phyloP scores from a whole-genome alignment of 2,888 invertebrate genomes.

The Hemaris fuciformis region DNA sequence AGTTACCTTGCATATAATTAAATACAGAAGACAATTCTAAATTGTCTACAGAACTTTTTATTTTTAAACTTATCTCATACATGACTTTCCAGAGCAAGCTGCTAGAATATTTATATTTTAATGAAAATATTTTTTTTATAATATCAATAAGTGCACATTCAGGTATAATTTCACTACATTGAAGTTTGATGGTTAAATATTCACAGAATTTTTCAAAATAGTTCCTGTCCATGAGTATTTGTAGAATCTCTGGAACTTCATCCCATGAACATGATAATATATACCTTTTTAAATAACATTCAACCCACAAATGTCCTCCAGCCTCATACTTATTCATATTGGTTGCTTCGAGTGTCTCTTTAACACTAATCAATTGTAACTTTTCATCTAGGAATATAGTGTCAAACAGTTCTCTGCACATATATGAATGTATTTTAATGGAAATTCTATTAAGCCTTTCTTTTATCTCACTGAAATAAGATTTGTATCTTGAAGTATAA shows the following conservation, averaged over 20 bases:
- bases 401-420: slow-evolving; percentile 51
- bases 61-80: slow-evolving; percentile 50
- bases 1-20: slow-evolving; percentile 29
- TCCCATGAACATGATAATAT: slow-evolving; percentile 42
- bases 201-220: slow-evolving; percentile 52
- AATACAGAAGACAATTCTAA: slow-evolving; percentile 32
- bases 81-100: slow-evolving; percentile 55
- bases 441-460: slow-evolving; percentile 35
- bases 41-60: slow-evolving; percentile 27
- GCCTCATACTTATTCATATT: slow-evolving; percentile 38
- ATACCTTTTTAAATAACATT: slow-evolving; percentile 43
- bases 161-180: slow-evolving; percentile 29
- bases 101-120: slow-evolving; percentile 39
- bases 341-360: slow-evolving; percentile 40
- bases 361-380: slow-evolving; percentile 29
- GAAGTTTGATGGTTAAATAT: slow-evolving; percentile 45
- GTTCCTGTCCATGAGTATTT: slow-evolving; percentile 38
- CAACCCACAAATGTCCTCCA: slow-evolving; percentile 56
- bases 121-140: slow-evolving; percentile 39
- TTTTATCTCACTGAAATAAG: slow-evolving; percentile 33
- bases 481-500: slow-evolving; percentile 21
- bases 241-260: slow-evolving; percentile 42
- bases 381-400: slow-evolving; percentile 31
- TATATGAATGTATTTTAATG: slow-evolving; percentile 46
- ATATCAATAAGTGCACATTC: slow-evolving; percentile 37